phyloP scores from a whole-genome alignment of 2,797 vertebrate species.

The Rhinoraja longicauda region DNA sequence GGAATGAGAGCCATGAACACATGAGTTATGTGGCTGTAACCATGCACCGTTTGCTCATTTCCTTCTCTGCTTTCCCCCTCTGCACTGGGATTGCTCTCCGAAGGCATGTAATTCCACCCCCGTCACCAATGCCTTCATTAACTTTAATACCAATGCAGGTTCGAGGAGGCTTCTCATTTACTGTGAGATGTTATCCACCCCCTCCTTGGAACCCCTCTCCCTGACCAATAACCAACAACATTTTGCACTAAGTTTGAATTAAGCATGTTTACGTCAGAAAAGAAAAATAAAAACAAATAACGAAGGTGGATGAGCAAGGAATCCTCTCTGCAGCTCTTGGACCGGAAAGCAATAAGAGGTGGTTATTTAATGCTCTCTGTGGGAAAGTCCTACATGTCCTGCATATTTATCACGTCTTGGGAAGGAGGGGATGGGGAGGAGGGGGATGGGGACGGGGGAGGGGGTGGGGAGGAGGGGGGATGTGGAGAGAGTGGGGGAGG shows the following conservation, averaged over 20 bases:
- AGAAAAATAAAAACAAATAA: neutral
- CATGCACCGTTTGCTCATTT: neutral
- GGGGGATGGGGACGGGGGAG: too few species aligned
- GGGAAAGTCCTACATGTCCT: too few species aligned
- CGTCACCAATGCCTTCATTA: too few species aligned
- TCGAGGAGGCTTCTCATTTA: too few species aligned
- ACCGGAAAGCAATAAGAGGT: neutral
- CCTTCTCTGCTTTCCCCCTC: neutral
- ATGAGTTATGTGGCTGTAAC: neutral
- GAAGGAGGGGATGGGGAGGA: too few species aligned
- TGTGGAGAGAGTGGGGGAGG: too few species aligned
- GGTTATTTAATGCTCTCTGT: neutral
- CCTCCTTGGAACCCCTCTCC: too few species aligned
- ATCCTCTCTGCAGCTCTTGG: too few species aligned
- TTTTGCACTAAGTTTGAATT: neutral
- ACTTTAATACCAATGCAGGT: neutral
- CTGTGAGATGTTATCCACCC: too few species aligned
- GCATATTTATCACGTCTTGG: neutral
- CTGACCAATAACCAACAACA: neutral
- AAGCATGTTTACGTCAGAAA: neutral
- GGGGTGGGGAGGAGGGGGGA: too few species aligned
- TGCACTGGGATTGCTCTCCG: neutral
- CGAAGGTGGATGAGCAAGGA: neutral
- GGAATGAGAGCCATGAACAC: too few species aligned
- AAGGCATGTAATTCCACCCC: neutral